phyloP scores from a whole-genome alignment of 2,888 invertebrate genomes.

The Zygogramma bicolorata region DNA sequence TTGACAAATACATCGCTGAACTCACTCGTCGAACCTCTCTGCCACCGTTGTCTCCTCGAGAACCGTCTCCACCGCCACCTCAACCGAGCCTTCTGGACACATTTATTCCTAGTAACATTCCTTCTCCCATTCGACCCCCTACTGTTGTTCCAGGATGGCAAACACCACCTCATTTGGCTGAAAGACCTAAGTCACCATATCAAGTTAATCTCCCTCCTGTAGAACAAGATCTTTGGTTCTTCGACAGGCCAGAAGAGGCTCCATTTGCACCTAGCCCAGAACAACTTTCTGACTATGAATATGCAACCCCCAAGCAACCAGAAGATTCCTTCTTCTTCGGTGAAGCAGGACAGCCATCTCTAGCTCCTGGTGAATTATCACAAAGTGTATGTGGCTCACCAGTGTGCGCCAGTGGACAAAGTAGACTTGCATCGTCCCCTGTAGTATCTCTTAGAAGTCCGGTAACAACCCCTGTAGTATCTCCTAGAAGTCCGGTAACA shows the following conservation, averaged over 20 bases:
- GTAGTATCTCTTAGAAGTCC: background rate
- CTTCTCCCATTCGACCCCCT: constrained; percentile 1
- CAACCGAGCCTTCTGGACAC: background rate
- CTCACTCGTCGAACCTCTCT: background rate
- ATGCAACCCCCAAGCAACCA: background rate
- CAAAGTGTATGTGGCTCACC: background rate
- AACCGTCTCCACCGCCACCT: background rate
- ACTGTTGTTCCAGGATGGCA: background rate
- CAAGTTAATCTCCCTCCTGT: background rate
- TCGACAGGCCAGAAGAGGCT: background rate
- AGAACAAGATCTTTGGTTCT: constrained; percentile 11
- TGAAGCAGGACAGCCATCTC: background rate
- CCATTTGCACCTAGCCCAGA: background rate
- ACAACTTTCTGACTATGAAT: background rate
- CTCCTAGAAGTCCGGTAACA: background rate
- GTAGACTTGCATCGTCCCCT: background rate
- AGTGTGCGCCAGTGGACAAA: background rate
- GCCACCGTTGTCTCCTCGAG: background rate
- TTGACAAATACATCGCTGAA: background rate
- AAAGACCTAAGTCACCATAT: background rate
- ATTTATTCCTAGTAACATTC: background rate
- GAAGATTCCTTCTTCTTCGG: background rate
- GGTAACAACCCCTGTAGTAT: background rate
- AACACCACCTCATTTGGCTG: constrained; percentile 4
- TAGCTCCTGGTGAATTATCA: background rate